Base-by-base conservation (phyloP, 2,797 vertebrate genomes). In the Pseudotriccus pelzelni region DNA sequence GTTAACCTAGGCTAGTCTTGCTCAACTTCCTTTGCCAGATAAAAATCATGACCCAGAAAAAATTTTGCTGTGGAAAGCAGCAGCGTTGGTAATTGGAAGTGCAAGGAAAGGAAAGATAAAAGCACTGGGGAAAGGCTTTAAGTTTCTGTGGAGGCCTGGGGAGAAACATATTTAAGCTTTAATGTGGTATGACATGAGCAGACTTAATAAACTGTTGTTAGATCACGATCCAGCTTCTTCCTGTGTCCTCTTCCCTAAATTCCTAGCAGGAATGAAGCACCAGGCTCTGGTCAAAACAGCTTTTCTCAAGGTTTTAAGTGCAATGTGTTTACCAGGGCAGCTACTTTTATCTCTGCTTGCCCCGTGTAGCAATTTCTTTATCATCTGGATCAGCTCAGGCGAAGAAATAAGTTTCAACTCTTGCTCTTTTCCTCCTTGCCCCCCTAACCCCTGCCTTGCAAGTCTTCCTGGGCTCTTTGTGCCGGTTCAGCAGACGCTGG, bases 161-260 rank as follows among this genome's bases (percentile, higher is more conserved):
- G 80, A 92, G 86, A 78, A 89, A 75, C 14, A 24, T 55, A 25
- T 59, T 83, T 56, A 60, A 80, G 69, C 69, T 96, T 91, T 88
- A 63, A 86, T 75, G 92, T 80, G 88, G 60, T 46, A 20, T 60
- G 79, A 85, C 68, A 85, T 10, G 47, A 52, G 62, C 10, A 90
- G 64, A 52, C 37, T 84, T 50, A 55, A 78, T 50, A 53, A 91
- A 72, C 1, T 30, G 22, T 1, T 60, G 64, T 76, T 58, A 60
- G 85, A 67, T 87, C 60, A 2, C 1, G 32, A 70, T 74, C 56
- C 75, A 91, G 13, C 36, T 23, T 32, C 44, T 21, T 32, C 44
- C 72, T 44, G 68, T 41, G 47, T 37, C 68, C 75, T 67, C 68
- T 28, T 28, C 39, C n/a, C 39, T 39, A 20, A 44, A 44, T 37